Conservation (phyloP, 2,797 vertebrate genomes). For the Lophius americanus region DNA sequence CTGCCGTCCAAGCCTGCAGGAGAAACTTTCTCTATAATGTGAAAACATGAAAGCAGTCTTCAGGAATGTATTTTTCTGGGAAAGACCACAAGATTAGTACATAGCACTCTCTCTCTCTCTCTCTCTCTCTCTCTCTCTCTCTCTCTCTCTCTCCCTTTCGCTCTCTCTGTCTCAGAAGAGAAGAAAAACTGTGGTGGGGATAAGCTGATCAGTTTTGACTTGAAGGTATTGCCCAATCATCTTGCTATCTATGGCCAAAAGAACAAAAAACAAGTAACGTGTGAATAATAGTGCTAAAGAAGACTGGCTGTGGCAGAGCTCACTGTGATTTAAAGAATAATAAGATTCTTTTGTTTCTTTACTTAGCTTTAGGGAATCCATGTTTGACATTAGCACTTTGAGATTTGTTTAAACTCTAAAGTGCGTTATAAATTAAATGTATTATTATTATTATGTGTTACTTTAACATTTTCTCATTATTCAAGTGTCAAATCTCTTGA, state of each 20-base stretch:
- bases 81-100: conserved; percentile 67
- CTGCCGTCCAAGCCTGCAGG: conserved; percentile 54
- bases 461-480: conserved; percentile 1
- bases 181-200: conserved; percentile 64
- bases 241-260: conserved; percentile 33
- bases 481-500: conserved; percentile 14
- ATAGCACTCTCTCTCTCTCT: conserved; percentile 54
- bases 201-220: conserved; percentile 63
- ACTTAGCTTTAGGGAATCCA: too few relatives aligned
- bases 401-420: too few relatives aligned
- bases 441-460: too few relatives aligned
- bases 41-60: conserved; percentile 72
- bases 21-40: conserved; percentile 64
- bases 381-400: too few relatives aligned
- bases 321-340: background rate
- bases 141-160: conserved; percentile 30
- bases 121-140: conserved; percentile 48
- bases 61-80: conserved; percentile 78
- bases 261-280: conserved; percentile 59
- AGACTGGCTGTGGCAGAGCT: conserved; percentile 10
- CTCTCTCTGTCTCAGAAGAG: conserved; percentile 52
- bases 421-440: too few relatives aligned
- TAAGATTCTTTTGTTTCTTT: too few relatives aligned
- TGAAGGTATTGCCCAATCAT: conserved; percentile 60
- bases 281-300: conserved; percentile 39